Base-by-base conservation (phyloP, 2,888 invertebrate genomes). In the Polyploca ridens region DNA sequence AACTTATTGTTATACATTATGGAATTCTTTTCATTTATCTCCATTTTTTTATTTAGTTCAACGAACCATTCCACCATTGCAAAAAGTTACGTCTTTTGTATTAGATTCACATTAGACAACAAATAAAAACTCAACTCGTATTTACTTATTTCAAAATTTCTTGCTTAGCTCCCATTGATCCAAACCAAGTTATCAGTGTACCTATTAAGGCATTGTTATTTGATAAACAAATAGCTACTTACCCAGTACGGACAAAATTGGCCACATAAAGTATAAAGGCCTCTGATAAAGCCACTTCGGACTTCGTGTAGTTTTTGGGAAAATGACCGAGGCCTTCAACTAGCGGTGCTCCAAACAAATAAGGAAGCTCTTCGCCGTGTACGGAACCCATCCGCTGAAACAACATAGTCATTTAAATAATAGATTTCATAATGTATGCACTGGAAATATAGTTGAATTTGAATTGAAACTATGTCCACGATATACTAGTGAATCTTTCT, bases 341-440 rank as follows among this genome's bases (percentile, higher is more conserved):
- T 61, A 98, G 91, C 5, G 98, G 98, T 11, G 98, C 98, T 46
- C 98, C 98, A 81, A 98, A 98, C 72, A 98, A 95, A 87, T 98
- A 98, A 0, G 98, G 97, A 69, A 98, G 91, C 81, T 98, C 98
- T 88, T 98, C 98, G 0, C 98, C 98, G 82, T 98, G 98, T 4
- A 98, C 98, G 0, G 98, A 97, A 19, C 98, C 98, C 96, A 98
- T 97, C 71, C 97, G 95, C 96, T 98, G 94, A 49, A 88, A 84
- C 62, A 60, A 41, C 41, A 10, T 64, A n/a, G 8, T 19, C 8
- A 19, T 54, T 66, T 65, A 58, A 66, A 69, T 67, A 73, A 69
- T 67, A 71, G 44, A 16, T n/a, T 49, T 7, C 49, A 49, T 7
- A 49, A 5, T 16, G 13, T 33, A 8, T 14, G 13, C 27, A 58